These are phyloP conservation scores for Acanthosoma haemorrhoidale DNA, from an alignment of 2,888 invertebrate species.

Conservation along the genomic window DNA sequence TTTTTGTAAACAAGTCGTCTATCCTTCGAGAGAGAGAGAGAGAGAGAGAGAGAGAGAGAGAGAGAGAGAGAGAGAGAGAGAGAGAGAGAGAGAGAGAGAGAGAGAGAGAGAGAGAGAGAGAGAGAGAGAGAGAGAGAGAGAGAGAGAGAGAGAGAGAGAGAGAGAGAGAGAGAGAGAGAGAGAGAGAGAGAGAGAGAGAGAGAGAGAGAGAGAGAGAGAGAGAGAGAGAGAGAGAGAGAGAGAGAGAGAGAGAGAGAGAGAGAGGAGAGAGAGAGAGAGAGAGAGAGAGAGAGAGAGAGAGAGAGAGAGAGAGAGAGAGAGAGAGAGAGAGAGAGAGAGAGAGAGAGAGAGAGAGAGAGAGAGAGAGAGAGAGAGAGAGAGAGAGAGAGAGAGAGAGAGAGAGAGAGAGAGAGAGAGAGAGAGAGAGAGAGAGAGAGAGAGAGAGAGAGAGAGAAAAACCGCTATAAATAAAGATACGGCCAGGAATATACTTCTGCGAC, in stretches of 20 bases:
- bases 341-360: too few relatives aligned
- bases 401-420: too few relatives aligned
- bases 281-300: too few relatives aligned
- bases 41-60: background rate
- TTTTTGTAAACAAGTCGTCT: too few relatives aligned
- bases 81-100: conserved; percentile 15
- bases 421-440: too few relatives aligned
- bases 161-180: conserved; percentile 16
- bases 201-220: conserved; percentile 23
- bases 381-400: too few relatives aligned
- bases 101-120: conserved; percentile 5
- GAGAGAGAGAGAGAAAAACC: too few relatives aligned
- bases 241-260: background rate
- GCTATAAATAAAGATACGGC: too few relatives aligned
- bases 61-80: conserved; percentile 9
- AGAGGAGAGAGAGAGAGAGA: conserved; percentile 13
- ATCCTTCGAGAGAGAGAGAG: background rate
- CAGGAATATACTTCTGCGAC: too few relatives aligned
- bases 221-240: conserved; percentile 5
- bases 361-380: too few relatives aligned
- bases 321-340: too few relatives aligned
- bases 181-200: conserved; percentile 23
- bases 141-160: conserved; percentile 9
- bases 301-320: too few relatives aligned
- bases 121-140: conserved; percentile 9